phyloP scores from a whole-genome alignment of 2,797 vertebrate genomes.

The Rhinophrynus dorsalis region DNA sequence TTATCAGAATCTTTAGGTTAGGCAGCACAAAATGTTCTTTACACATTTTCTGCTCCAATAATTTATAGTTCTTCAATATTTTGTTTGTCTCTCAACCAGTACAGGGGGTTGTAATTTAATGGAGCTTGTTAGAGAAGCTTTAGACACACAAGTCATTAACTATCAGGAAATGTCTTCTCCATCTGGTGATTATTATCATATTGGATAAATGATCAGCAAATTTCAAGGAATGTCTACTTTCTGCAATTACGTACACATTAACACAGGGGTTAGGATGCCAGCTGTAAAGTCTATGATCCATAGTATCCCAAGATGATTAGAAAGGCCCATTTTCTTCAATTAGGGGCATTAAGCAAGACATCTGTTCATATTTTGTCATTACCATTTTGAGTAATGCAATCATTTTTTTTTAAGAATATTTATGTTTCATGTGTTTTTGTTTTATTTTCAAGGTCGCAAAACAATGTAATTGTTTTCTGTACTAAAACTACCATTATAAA shows the following conservation, averaged over 20 bases:
- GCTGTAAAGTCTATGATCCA: slow-evolving; percentile 33
- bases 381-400: slow-evolving; percentile 25
- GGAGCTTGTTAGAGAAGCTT: neutral
- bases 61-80: too few relatives aligned
- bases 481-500: too few relatives aligned
- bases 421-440: neutral
- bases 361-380: slow-evolving; percentile 38
- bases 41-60: too few relatives aligned
- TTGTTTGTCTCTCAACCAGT: too few relatives aligned
- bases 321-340: slow-evolving; percentile 45
- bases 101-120: neutral
- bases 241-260: slow-evolving; percentile 40
- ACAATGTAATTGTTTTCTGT: too few relatives aligned
- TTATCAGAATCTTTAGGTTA: too few relatives aligned
- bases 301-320: slow-evolving; percentile 31
- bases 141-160: slow-evolving; percentile 12
- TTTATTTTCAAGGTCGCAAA: neutral
- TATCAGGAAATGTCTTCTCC: slow-evolving; percentile 38
- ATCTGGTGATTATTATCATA: slow-evolving; percentile 34
- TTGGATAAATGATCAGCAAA: slow-evolving; percentile 41
- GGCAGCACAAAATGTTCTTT: too few relatives aligned
- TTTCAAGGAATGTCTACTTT: slow-evolving; percentile 34
- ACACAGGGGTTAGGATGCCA: slow-evolving; percentile 31
- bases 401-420: neutral
- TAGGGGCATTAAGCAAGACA: slow-evolving; percentile 42